Evolutionary conservation across 2,888 invertebrate genomes (phyloP).

Genomic region (Athrips mouffetella): DNA sequence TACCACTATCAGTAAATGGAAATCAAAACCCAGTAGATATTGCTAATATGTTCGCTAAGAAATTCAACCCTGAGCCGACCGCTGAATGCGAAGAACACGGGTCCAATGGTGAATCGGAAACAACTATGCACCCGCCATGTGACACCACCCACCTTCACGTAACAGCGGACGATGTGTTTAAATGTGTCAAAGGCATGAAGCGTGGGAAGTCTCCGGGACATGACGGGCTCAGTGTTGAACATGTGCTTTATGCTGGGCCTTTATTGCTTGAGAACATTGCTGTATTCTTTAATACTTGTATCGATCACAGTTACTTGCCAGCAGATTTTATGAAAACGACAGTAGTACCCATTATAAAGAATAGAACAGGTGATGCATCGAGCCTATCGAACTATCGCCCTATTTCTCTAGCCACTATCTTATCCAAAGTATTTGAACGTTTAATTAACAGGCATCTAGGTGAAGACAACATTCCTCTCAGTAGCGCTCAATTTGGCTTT

Average conservation of each 20-base stretch:
- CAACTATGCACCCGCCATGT: neutral
- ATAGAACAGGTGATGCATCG: neutral
- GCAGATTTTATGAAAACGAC: neutral
- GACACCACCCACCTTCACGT: neutral
- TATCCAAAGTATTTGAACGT: neutral
- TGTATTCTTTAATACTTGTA: neutral
- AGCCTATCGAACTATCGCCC: neutral
- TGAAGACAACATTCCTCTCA: slow-evolving; percentile 8
- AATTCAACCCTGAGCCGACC: too few species aligned
- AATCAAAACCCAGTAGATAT: neutral
- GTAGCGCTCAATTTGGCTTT: slow-evolving; percentile 24
- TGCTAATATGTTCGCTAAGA: too few species aligned
- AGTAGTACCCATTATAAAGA: neutral
- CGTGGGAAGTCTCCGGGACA: neutral
- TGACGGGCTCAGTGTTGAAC: neutral
- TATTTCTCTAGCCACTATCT: neutral
- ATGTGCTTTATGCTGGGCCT: neutral
- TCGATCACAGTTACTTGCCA: neutral
- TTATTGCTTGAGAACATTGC: neutral
- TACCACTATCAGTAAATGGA: neutral
- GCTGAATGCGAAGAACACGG: too few species aligned
- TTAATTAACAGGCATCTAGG: neutral
- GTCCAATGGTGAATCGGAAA: neutral
- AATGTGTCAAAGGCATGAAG: neutral
- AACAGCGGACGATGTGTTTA: neutral